phyloP scores from a whole-genome alignment of 2,888 invertebrate genomes.

The Mesochorus sp. region DNA sequence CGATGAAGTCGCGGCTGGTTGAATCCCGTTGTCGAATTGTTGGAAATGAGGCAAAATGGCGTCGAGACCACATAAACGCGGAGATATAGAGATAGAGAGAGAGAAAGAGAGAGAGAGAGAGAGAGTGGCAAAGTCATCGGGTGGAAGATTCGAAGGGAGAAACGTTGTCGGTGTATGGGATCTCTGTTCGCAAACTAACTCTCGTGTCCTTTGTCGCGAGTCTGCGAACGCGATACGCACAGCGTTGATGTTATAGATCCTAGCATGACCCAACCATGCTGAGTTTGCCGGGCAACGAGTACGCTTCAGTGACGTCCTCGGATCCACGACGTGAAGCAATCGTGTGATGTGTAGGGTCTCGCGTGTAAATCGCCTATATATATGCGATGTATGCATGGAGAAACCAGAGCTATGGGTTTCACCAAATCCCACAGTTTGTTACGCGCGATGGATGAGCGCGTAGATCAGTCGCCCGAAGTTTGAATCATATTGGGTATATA shows the following conservation, averaged over 20 bases:
- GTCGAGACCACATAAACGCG: not conserved
- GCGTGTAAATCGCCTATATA: not conserved
- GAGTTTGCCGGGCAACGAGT: constrained; percentile 28
- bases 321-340: not conserved
- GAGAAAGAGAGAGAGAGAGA: not conserved
- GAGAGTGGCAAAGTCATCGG: constrained; percentile 34
- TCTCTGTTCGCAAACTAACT: constrained; percentile 5
- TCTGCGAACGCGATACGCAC: constrained; percentile 14
- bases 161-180: constrained; percentile 37
- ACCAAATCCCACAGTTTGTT: constrained; percentile 37
- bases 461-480: constrained; percentile 34
- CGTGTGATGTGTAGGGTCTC: constrained; percentile 6
- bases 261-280: constrained; percentile 2
- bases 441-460: constrained; percentile 33
- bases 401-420: constrained; percentile 34
- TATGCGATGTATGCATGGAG: constrained; percentile 17
- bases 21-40: not conserved
- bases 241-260: not conserved
- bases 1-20: constrained; percentile 25
- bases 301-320: constrained; percentile 24
- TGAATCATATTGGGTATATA: constrained; percentile 30
- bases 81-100: not conserved
- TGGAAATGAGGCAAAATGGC: not conserved
- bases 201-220: constrained; percentile 22
- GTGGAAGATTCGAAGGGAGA: constrained; percentile 43